A percentile compares a stretch with the other conserved stretches of the same genome.
Conservation (phyloP, 2,888 invertebrate genomes). For the Agriopis aurantiaria region DNA sequence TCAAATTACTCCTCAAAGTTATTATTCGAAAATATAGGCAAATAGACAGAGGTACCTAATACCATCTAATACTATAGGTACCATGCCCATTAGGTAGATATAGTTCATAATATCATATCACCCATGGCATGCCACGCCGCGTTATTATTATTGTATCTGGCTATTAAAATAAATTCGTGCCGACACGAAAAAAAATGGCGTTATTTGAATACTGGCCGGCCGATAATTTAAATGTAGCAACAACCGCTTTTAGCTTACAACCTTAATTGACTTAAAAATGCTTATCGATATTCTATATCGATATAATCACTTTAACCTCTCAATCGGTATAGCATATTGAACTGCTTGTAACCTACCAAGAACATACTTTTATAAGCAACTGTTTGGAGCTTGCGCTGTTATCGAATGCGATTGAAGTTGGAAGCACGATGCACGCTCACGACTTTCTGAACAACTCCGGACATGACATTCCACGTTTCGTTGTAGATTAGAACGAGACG, state of each 20-base stretch:
- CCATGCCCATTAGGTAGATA: no score
- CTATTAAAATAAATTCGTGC: conserved; percentile 84
- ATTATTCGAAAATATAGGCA: no score
- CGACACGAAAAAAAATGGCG: conserved; percentile 85
- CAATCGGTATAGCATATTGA: conserved; percentile 48
- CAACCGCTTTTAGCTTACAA: conserved; percentile 87
- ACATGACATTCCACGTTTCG: conserved; percentile 87
- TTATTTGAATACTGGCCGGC: conserved; percentile 86
- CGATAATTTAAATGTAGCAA: conserved; percentile 87
- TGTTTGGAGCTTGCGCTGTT: conserved; percentile 65
- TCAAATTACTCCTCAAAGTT: no score
- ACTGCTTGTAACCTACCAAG: conserved; percentile 52
- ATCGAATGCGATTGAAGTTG: conserved; percentile 64
- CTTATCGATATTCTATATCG: conserved; percentile 78
- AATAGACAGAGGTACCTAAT: no score
- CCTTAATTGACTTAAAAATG: conserved; percentile 87
- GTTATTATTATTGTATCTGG: conserved; percentile 65
- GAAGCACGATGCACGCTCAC: conserved; percentile 87
- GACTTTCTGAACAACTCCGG: conserved; percentile 87
- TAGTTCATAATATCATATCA: conserved; percentile 47
- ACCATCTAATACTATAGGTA: no score
- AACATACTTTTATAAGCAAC: conserved; percentile 53
- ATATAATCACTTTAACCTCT: conserved; percentile 55
- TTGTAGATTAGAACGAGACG: conserved; percentile 86
- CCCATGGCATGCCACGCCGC: conserved; percentile 72